These are phyloP conservation scores for Sphaerophoria taeniata DNA, from an alignment of 2,888 invertebrate species.

Conservation along the genomic window DNA sequence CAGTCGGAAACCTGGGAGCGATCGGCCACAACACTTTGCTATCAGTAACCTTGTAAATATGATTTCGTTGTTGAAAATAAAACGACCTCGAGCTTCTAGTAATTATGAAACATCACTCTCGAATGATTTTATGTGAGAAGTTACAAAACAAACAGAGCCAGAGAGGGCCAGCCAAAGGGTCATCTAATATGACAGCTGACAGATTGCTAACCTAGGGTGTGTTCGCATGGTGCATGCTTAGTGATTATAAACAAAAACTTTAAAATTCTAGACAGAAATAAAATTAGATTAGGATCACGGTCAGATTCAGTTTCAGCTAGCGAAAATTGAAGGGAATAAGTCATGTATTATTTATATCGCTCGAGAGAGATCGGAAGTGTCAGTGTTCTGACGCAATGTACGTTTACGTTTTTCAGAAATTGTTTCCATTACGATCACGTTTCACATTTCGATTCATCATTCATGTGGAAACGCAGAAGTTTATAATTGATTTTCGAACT, in stretches of 20 bases:
- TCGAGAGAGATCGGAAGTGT: constrained; percentile 55
- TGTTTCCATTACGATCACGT: constrained; percentile 48
- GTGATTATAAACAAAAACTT: constrained; percentile 16
- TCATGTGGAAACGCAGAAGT: constrained; percentile 45
- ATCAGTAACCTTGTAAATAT: constrained; percentile 44
- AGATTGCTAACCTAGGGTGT: constrained; percentile 37
- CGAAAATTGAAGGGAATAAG: neutral
- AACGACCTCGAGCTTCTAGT: constrained; percentile 39
- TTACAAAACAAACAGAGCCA: constrained; percentile 23
- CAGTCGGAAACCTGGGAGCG: constrained; percentile 35
- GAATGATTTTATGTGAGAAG: neutral
- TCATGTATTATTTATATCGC: constrained; percentile 7
- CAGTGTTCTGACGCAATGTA: constrained; percentile 56
- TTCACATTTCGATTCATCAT: constrained; percentile 29
- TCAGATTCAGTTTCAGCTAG: constrained; percentile 17
- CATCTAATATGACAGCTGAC: constrained; percentile 36
- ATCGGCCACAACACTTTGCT: constrained; percentile 13
- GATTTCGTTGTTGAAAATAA: constrained; percentile 14
- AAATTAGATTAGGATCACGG: constrained; percentile 55
- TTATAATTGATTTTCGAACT: constrained; percentile 63
- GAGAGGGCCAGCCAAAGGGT: constrained; percentile 21
- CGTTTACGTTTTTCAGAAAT: constrained; percentile 16
- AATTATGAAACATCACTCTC: neutral
- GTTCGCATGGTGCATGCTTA: neutral
- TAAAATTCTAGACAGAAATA: constrained; percentile 12